phyloP scores from a whole-genome alignment of 2,797 vertebrate genomes.

The Muscicapa comitata region DNA sequence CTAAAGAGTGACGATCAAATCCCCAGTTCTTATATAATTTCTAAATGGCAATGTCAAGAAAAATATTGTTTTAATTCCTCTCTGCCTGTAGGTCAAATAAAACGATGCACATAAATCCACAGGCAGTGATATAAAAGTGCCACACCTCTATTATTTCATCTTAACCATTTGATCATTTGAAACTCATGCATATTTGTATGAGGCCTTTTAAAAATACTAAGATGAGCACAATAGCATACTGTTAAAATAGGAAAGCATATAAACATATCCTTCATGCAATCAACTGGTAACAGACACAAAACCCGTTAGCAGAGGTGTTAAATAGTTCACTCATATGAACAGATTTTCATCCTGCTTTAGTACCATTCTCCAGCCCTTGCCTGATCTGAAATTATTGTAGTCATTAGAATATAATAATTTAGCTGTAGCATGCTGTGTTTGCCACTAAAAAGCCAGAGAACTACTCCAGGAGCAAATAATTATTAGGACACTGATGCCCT shows the following conservation, averaged over 20 bases:
- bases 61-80: background rate
- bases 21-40: background rate
- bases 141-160: constrained; percentile 1
- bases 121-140: background rate
- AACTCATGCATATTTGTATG: background rate
- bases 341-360: background rate
- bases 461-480: background rate
- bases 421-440: background rate
- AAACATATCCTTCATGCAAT: constrained; percentile 7
- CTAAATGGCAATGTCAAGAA: background rate
- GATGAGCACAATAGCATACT: background rate
- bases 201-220: background rate
- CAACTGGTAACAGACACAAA: background rate
- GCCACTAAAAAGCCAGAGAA: background rate
- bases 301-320: background rate
- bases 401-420: constrained; percentile 3
- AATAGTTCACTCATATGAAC: background rate
- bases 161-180: background rate
- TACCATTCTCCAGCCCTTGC: background rate
- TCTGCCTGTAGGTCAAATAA: background rate
- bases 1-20: background rate
- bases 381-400: constrained; percentile 1
- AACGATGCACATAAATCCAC: background rate
- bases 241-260: background rate
- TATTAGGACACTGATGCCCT: background rate